These are phyloP conservation scores for Phoeniculus purpureus DNA, from an alignment of 2,797 vertebrate genomes.

Conservation along the genomic window DNA sequence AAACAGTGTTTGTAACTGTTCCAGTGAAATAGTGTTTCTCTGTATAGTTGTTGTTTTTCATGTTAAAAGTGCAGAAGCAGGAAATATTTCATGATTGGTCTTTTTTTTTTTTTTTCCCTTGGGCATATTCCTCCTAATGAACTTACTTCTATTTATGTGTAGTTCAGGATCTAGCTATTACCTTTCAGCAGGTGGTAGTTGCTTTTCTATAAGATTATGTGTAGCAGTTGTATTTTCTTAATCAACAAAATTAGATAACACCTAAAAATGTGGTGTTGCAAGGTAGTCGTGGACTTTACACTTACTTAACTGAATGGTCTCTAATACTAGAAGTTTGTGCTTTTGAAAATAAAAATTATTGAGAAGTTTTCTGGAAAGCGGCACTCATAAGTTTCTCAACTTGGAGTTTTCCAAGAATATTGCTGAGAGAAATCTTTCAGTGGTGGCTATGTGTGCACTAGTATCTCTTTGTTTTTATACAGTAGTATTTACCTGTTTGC, in stretches of 20 bases:
- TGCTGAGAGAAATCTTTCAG: not conserved
- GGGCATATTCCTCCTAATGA: not conserved
- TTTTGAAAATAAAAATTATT: not conserved
- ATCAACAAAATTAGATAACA: not conserved
- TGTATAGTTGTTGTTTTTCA: not conserved
- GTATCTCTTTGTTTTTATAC: not conserved
- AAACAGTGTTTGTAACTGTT: not conserved
- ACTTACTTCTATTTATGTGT: not conserved
- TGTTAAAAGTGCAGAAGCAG: not conserved
- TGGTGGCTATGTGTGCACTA: not conserved
- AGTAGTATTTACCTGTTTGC: not conserved
- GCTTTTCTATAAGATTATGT: not conserved
- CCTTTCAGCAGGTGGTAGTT: not conserved
- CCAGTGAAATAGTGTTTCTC: not conserved
- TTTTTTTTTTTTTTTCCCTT: not conserved
- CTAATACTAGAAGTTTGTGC: not conserved
- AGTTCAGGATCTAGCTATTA: not conserved
- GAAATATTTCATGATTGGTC: not conserved
- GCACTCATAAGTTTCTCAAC: not conserved
- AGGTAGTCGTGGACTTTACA: not conserved
- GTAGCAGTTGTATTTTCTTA: not conserved
- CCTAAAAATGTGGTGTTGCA: not conserved
- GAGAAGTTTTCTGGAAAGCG: not conserved
- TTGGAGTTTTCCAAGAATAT: not conserved
- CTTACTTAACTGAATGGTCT: not conserved